Conservation (phyloP, 2,888 invertebrate species). For the Acrobasis suavella region DNA sequence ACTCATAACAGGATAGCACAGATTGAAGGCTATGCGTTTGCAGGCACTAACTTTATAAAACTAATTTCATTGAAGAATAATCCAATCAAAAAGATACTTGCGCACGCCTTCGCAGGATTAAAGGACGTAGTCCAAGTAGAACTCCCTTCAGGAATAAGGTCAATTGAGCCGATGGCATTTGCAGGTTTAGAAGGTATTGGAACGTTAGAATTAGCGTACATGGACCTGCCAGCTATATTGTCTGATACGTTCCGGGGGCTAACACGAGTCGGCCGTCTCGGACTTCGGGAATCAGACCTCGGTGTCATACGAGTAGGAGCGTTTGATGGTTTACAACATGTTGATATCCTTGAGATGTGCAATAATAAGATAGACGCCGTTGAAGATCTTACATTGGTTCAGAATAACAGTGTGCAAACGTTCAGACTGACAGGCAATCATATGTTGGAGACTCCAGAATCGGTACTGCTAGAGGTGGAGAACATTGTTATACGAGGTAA, state of each 20-base stretch:
- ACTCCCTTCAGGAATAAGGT: conserved; percentile 89
- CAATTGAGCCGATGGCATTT: conserved; percentile 91
- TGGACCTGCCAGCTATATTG: conserved; percentile 88
- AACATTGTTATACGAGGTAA: conserved; percentile 88
- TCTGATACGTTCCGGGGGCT: conserved; percentile 90
- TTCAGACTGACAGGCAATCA: conserved; percentile 92
- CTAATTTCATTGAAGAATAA: conserved; percentile 92
- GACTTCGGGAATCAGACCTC: conserved; percentile 91
- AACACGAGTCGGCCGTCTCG: conserved; percentile 87
- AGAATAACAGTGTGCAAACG: conserved; percentile 86
- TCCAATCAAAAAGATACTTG: conserved; percentile 90
- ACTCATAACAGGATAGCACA: conserved; percentile 87
- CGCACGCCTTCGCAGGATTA: conserved; percentile 92
- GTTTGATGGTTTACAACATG: conserved; percentile 88
- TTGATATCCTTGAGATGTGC: conserved; percentile 88
- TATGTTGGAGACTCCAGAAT: conserved; percentile 89
- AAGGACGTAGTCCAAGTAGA: conserved; percentile 92
- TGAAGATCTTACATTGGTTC: conserved; percentile 87
- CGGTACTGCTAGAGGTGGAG: conserved; percentile 87
- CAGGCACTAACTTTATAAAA: conserved; percentile 92
- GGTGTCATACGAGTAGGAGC: conserved; percentile 88
- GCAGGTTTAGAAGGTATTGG: conserved; percentile 92
- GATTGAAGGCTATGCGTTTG: conserved; percentile 91
- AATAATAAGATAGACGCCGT: conserved; percentile 94
- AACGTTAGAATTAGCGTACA: conserved; percentile 89